Percentiles rank a stretch among this genome's conserved stretches.
Conservation (phyloP, 2,113 vertebrate genomes). For the Egretta garzetta region DNA sequence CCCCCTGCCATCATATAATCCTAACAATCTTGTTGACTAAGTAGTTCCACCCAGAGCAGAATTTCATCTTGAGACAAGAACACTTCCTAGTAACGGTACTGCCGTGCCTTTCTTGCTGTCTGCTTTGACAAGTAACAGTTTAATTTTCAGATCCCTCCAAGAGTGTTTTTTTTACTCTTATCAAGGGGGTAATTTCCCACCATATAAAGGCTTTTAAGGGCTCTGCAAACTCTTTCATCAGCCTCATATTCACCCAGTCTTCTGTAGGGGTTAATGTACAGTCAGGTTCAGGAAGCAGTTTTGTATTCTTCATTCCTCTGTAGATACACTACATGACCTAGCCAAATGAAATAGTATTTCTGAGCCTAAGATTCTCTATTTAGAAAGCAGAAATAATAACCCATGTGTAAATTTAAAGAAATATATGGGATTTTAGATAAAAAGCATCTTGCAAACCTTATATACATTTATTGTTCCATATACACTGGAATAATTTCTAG, state of each 20-base stretch:
- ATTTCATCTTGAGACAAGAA: neutral
- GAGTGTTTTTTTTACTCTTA: neutral
- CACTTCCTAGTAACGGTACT: neutral
- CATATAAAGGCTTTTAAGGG: neutral
- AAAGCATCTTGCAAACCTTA: neutral
- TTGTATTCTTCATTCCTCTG: neutral
- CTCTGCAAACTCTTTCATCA: neutral
- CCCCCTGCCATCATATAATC: neutral
- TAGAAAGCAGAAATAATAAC: neutral
- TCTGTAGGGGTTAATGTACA: neutral
- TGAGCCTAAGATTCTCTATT: neutral
- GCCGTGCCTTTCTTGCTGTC: neutral
- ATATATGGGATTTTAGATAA: neutral
- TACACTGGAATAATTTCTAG: neutral
- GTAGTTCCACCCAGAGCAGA: neutral
- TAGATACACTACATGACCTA: neutral
- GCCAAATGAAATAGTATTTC: neutral
- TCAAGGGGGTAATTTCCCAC: neutral
- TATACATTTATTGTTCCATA: neutral
- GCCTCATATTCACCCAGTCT: neutral
- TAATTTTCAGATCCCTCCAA: neutral
- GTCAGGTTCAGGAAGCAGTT: neutral
- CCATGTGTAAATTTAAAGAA: neutral
- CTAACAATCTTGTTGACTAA: neutral
- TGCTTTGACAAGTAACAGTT: neutral